Conservation (phyloP, 1,140 invertebrate species). For the Anoplolepis gracilipes region DNA sequence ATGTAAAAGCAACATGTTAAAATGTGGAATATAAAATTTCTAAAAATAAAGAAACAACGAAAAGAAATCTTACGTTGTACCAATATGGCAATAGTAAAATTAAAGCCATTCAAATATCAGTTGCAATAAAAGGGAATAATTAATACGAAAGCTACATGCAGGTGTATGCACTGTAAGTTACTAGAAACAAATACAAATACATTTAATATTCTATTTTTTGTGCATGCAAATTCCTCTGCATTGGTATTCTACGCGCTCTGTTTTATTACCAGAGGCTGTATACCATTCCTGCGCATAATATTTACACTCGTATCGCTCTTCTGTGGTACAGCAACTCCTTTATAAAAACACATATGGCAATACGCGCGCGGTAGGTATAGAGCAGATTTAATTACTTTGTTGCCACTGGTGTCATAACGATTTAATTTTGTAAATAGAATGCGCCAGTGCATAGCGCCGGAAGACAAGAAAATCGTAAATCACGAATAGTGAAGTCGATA, state of each 20-base stretch:
- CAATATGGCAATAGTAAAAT: conserved; percentile 5
- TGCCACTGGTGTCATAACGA: conserved; percentile 30
- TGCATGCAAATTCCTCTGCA: conserved; percentile 43
- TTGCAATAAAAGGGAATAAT: conserved; percentile 31
- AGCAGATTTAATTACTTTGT: conserved; percentile 52
- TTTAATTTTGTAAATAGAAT: conserved; percentile 52
- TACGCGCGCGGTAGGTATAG: neutral
- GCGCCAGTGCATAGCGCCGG: neutral
- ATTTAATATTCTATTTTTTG: conserved; percentile 58
- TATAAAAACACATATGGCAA: conserved; percentile 53
- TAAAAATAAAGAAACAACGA: neutral
- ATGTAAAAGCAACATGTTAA: neutral
- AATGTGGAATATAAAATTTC: neutral
- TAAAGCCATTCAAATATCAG: conserved; percentile 32
- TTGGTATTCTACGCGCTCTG: conserved; percentile 51
- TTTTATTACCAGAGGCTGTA: conserved; percentile 54
- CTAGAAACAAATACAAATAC: conserved; percentile 25
- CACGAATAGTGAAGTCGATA: neutral
- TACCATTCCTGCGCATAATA: conserved; percentile 42
- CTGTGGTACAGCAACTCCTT: conserved; percentile 29
- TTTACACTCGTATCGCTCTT: conserved; percentile 51
- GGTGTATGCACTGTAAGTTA: neutral
- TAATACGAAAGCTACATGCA: conserved; percentile 26
- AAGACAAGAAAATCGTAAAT: conserved; percentile 7
- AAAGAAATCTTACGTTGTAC: neutral